Conservation (phyloP, 2,113 vertebrate genomes). For the Anser cygnoides region DNA sequence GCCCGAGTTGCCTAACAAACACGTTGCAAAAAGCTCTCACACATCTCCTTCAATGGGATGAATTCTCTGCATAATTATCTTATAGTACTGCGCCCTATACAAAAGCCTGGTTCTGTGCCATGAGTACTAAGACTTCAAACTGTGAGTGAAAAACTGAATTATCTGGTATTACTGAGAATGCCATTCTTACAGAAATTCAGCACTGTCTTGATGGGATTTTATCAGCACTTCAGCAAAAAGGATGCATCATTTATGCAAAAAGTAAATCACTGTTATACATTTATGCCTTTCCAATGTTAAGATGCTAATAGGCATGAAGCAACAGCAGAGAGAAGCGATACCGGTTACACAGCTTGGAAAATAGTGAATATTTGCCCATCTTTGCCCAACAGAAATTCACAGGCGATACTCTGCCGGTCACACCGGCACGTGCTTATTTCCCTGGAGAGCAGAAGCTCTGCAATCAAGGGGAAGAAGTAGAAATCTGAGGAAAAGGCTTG, state of each 20-base stretch:
- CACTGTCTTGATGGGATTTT: background rate
- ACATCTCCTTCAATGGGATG: background rate
- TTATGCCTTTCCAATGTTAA: background rate
- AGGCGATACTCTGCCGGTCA: background rate
- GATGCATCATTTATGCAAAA: background rate
- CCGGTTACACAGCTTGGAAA: background rate
- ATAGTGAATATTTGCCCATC: background rate
- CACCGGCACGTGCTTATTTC: background rate
- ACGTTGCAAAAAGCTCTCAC: background rate
- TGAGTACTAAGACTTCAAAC: background rate
- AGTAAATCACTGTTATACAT: background rate
- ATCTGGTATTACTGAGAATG: constrained; percentile 4
- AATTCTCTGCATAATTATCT: constrained; percentile 16
- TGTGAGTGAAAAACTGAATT: background rate
- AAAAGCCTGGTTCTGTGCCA: background rate
- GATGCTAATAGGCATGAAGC: background rate
- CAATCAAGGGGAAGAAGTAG: background rate
- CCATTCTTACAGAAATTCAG: constrained; percentile 3
- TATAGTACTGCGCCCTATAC: background rate
- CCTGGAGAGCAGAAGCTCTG: background rate
- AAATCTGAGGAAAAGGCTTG: background rate
- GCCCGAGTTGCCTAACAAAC: background rate
- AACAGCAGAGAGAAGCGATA: background rate
- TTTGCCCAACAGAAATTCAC: background rate
- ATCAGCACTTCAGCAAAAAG: background rate